Percentiles rank a stretch among this genome's conserved stretches.
phyloP scores from a whole-genome alignment of 2,797 vertebrate species.

The Acestrorhynchus altus region DNA sequence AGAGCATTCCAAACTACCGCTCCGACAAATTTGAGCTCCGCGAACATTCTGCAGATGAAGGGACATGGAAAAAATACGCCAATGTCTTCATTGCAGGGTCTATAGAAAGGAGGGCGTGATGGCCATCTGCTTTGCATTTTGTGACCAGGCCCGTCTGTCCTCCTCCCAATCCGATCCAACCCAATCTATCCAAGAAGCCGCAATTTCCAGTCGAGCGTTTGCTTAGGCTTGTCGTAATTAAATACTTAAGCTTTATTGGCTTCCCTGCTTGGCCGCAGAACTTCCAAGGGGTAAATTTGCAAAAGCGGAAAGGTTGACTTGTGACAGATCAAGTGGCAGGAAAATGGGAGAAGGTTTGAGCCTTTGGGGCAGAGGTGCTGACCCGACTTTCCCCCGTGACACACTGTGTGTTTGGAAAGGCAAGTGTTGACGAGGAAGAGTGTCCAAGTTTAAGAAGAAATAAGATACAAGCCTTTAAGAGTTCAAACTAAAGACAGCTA shows the following conservation, averaged over 20 bases:
- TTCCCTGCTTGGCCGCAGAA: constrained; percentile 33
- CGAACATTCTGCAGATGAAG: constrained; percentile 31
- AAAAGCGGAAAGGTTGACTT: constrained; percentile 30
- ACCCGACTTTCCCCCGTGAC: constrained; percentile 28
- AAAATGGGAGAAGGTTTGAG: constrained; percentile 44
- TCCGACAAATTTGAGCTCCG: background rate
- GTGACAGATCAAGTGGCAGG: constrained; percentile 52
- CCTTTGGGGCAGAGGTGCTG: constrained; percentile 32
- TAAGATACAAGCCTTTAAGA: constrained; percentile 39
- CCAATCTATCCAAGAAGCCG: constrained; percentile 38
- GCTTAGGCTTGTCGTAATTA: constrained; percentile 56
- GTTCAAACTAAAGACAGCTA: no score
- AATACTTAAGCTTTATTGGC: constrained; percentile 53
- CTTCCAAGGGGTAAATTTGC: constrained; percentile 35
- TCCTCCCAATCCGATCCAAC: background rate
- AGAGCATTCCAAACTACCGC: constrained; percentile 20
- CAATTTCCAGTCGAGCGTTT: constrained; percentile 49
- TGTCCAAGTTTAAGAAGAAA: constrained; percentile 14
- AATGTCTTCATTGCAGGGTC: constrained; percentile 39
- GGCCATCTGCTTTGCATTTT: constrained; percentile 55
- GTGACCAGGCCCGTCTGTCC: background rate
- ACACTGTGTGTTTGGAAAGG: constrained; percentile 18
- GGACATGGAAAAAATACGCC: constrained; percentile 34
- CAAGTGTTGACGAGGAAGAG: constrained; percentile 21
- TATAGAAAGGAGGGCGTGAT: background rate